Evolutionary conservation across 2,888 invertebrate species (phyloP).

Genomic region (Pseudococcus jackbeardsleyi): DNA sequence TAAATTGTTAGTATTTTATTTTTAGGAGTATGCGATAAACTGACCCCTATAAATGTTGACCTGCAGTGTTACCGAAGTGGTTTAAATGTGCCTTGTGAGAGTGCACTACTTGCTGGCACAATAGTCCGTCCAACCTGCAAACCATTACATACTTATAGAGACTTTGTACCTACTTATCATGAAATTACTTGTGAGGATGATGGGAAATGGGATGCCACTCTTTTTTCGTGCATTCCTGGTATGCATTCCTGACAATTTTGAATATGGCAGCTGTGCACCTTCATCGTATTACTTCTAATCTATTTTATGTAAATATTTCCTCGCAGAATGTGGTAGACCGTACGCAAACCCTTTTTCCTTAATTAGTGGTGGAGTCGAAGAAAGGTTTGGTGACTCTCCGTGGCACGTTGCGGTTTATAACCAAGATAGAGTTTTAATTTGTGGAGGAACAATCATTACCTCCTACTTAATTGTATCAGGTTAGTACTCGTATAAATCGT

Average conservation of each 20-base stretch:
- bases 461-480: conserved; percentile 34
- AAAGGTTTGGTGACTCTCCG: conserved; percentile 26
- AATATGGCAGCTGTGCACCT: too few relatives aligned
- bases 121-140: not conserved
- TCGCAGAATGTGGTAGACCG: conserved; percentile 25
- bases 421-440: conserved; percentile 3
- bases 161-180: conserved; percentile 16
- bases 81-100: not conserved
- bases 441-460: conserved; percentile 52
- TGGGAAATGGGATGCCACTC: conserved; percentile 43
- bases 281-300: too few relatives aligned
- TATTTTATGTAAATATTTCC: too few relatives aligned
- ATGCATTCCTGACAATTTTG: not conserved
- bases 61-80: not conserved
- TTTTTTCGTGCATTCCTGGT: conserved; percentile 52
- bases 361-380: conserved; percentile 17
- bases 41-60: conserved; percentile 9
- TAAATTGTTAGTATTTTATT: too few relatives aligned
- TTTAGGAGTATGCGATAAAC: not conserved
- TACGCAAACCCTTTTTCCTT: not conserved
- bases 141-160: not conserved
- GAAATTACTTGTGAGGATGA: conserved; percentile 34
- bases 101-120: not conserved
- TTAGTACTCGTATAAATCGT: too few relatives aligned
- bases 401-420: conserved; percentile 49